These are phyloP conservation scores for Lycaena phlaeas DNA, from an alignment of 2,888 invertebrate species.

Conservation along the genomic window DNA sequence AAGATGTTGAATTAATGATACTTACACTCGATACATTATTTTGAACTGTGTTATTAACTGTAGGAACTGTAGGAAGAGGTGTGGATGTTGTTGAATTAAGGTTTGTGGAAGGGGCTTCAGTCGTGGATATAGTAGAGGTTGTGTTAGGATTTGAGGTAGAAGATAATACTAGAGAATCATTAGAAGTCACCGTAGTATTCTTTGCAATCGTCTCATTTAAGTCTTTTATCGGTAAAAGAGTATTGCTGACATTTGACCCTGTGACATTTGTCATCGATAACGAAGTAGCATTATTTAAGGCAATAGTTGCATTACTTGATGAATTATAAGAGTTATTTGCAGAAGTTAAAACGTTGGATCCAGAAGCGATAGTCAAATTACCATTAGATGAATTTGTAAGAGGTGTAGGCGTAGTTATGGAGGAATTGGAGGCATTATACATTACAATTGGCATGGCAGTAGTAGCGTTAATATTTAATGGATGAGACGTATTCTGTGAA, in stretches of 20 bases:
- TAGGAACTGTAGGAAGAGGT: not conserved
- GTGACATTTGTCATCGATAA: too few species aligned
- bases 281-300: too few species aligned
- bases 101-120: not conserved
- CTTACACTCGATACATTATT: constrained; percentile 10
- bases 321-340: too few species aligned
- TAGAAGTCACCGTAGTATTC: not conserved
- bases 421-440: not conserved
- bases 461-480: not conserved
- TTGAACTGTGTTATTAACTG: not conserved
- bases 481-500: not conserved
- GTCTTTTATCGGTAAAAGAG: too few species aligned
- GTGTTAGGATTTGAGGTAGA: too few species aligned
- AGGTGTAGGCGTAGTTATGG: too few species aligned
- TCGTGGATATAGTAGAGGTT: too few species aligned
- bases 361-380: not conserved
- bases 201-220: too few species aligned
- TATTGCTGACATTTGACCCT: too few species aligned
- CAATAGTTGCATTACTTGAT: too few species aligned
- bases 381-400: too few species aligned
- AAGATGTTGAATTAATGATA: constrained; percentile 26
- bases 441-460: not conserved
- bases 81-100: not conserved
- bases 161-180: too few species aligned
- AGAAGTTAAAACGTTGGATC: not conserved